A percentile compares a stretch with the other conserved stretches of the same genome.
Conservation (phyloP, 2,888 invertebrate genomes). For the Ennomos fuscantarius region DNA sequence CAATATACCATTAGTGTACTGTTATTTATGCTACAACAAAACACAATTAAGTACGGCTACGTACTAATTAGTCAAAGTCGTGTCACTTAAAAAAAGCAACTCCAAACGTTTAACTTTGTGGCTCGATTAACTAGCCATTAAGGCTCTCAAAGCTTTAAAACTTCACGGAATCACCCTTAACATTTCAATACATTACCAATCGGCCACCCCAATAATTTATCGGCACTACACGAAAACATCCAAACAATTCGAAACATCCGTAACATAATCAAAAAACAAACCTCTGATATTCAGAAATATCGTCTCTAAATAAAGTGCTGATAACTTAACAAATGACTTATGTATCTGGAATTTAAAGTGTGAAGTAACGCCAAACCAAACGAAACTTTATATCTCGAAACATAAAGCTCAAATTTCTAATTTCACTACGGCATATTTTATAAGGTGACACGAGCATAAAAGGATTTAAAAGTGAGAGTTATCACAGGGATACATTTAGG, state of each 20-base stretch:
- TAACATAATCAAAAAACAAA: slow-evolving; percentile 63
- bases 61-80: too few species aligned
- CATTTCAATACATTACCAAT: slow-evolving; percentile 41
- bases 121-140: neutral
- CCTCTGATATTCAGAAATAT: slow-evolving; percentile 72
- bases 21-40: too few species aligned
- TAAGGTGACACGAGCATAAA: slow-evolving; percentile 74
- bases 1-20: too few species aligned
- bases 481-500: slow-evolving; percentile 81
- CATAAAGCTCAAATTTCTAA: slow-evolving; percentile 49
- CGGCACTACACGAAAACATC: slow-evolving; percentile 48
- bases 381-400: slow-evolving; percentile 34
- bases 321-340: slow-evolving; percentile 83
- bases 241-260: slow-evolving; percentile 59
- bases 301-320: slow-evolving; percentile 82
- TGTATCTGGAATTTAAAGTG: slow-evolving; percentile 79
- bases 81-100: too few species aligned
- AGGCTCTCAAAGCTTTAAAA: slow-evolving; percentile 7
- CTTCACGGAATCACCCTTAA: slow-evolving; percentile 7
- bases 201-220: slow-evolving; percentile 54
- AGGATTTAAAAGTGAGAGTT: slow-evolving; percentile 83
- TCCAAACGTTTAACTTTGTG: neutral
- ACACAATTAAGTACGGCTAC: too few species aligned
- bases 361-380: slow-evolving; percentile 34
- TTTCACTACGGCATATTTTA: slow-evolving; percentile 42